Percentiles rank a stretch among this genome's conserved stretches.
These are phyloP conservation scores for Zaprionus taronus DNA, from an alignment of 1,140 invertebrate genomes.

Conservation along the genomic window DNA sequence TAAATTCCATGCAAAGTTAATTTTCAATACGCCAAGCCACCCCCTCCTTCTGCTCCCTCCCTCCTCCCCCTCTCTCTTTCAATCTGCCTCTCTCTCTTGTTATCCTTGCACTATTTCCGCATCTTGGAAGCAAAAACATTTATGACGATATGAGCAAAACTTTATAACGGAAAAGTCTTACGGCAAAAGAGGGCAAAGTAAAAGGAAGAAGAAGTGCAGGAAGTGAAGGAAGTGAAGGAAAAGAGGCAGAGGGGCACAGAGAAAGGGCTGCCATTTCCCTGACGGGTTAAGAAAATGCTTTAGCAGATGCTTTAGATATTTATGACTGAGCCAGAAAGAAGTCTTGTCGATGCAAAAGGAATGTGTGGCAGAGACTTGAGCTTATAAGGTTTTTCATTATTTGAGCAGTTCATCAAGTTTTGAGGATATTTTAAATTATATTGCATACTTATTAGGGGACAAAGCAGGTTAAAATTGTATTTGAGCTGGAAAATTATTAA, in stretches of 20 bases:
- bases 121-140: conserved; percentile 40
- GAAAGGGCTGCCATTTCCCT: conserved; percentile 12
- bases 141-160: conserved; percentile 33
- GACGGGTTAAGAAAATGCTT: background rate
- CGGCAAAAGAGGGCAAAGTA: too few species aligned
- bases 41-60: background rate
- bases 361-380: background rate
- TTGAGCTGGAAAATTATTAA: too few species aligned
- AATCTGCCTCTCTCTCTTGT: background rate
- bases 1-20: conserved; percentile 83
- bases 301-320: conserved; percentile 17
- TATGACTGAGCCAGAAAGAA: conserved; percentile 5
- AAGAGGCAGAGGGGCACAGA: background rate
- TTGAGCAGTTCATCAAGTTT: too few species aligned
- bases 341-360: background rate
- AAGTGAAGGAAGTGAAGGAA: background rate
- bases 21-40: conserved; percentile 39
- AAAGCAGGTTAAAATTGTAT: too few species aligned
- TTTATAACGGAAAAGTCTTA: conserved; percentile 17
- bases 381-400: too few species aligned
- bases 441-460: too few species aligned
- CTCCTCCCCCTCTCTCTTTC: background rate
- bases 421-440: too few species aligned
- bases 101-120: conserved; percentile 46
- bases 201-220: background rate